Evolutionary conservation across 2,888 invertebrate genomes (phyloP).

Genomic region (Xanthorhoe designata): DNA sequence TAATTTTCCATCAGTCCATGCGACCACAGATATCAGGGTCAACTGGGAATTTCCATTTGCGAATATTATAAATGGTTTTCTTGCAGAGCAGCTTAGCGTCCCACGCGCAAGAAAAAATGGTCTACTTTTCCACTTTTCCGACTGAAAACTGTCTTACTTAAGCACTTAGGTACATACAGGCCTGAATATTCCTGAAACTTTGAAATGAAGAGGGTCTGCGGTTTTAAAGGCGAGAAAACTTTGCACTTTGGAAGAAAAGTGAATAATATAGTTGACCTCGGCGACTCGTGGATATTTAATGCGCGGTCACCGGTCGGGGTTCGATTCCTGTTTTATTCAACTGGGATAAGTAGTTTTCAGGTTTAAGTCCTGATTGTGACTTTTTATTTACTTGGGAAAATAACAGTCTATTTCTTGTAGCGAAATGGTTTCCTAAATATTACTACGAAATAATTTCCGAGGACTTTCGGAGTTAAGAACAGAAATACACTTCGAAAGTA

Average conservation of each 20-base stretch:
- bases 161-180: slow-evolving; percentile 22
- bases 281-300: slow-evolving; percentile 24
- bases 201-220: slow-evolving; percentile 7
- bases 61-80: background rate
- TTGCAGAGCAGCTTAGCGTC: background rate
- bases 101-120: background rate
- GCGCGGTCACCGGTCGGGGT: slow-evolving; percentile 7
- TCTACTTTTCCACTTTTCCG: slow-evolving; percentile 11
- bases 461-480: too few species aligned
- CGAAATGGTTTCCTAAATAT: background rate
- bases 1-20: too few species aligned
- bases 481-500: too few species aligned
- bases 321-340: slow-evolving; percentile 38
- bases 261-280: slow-evolving; percentile 3
- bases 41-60: background rate
- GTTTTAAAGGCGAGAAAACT: slow-evolving; percentile 19
- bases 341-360: slow-evolving; percentile 32
- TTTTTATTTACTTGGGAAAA: background rate
- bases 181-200: slow-evolving; percentile 16
- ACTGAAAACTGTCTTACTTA: slow-evolving; percentile 9
- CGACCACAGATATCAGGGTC: too few species aligned
- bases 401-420: background rate
- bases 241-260: slow-evolving; percentile 1
- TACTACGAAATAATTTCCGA: too few species aligned
- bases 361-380: background rate